Evolutionary conservation across 2,888 invertebrate genomes (phyloP).

Genomic region (Caradrina clavipalpis): DNA sequence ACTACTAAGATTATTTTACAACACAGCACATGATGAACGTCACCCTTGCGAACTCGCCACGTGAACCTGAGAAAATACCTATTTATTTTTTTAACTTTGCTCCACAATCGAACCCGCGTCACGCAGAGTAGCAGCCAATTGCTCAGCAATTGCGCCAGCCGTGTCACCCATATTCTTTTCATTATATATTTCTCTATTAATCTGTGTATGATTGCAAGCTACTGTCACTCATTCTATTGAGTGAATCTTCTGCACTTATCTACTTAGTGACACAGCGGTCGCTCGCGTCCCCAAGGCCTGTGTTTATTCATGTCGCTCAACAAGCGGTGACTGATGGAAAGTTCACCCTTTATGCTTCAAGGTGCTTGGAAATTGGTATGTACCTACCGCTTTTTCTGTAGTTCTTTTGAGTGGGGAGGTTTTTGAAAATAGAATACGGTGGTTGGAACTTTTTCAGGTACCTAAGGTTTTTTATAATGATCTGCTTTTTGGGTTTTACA

Average conservation of each 20-base stretch:
- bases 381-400: constrained; percentile 33
- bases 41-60: too few species aligned
- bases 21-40: too few species aligned
- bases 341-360: constrained; percentile 39
- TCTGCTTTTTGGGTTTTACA: too few species aligned
- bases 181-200: too few species aligned
- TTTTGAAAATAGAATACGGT: background rate
- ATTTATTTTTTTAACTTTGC: too few species aligned
- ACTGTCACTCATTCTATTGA: background rate
- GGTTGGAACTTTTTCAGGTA: background rate
- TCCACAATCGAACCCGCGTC: too few species aligned
- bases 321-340: constrained; percentile 59
- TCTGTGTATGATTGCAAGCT: too few species aligned
- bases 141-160: too few species aligned
- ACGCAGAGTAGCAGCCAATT: too few species aligned
- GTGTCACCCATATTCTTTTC: too few species aligned
- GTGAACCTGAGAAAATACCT: too few species aligned
- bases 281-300: constrained; percentile 37
- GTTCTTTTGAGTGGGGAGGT: constrained; percentile 3
- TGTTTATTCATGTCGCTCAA: constrained; percentile 60
- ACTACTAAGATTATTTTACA: too few species aligned
- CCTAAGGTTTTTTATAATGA: background rate
- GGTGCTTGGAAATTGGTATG: constrained; percentile 35
- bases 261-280: constrained; percentile 17
- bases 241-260: constrained; percentile 1